Percentiles rank a stretch among this genome's conserved stretches.
phyloP scores from a whole-genome alignment of 2,113 vertebrate species.

The Ctenomys sociabilis region DNA sequence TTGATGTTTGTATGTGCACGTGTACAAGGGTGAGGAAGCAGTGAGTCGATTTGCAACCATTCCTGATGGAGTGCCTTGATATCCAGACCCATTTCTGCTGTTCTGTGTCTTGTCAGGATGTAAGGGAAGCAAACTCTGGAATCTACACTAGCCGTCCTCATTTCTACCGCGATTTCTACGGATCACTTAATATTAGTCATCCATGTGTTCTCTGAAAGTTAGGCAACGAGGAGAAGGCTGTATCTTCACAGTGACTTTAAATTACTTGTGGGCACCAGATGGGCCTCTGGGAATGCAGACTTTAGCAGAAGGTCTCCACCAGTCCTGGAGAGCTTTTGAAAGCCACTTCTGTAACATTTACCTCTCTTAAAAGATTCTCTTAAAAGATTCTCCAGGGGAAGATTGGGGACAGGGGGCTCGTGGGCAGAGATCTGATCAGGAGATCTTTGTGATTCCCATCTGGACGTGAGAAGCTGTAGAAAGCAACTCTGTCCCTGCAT shows the following conservation, averaged over 20 bases:
- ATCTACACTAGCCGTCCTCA: too few species aligned
- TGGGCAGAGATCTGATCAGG: not conserved
- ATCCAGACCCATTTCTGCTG: too few species aligned
- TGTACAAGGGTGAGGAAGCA: too few species aligned
- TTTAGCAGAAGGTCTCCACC: not conserved
- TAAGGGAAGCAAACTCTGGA: too few species aligned
- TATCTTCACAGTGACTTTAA: not conserved
- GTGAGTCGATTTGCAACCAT: too few species aligned
- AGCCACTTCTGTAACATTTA: not conserved
- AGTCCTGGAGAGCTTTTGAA: not conserved
- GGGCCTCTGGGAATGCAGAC: not conserved
- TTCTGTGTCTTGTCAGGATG: too few species aligned
- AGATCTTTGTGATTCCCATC: not conserved
- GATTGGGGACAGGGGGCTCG: not conserved
- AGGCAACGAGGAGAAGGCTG: not conserved
- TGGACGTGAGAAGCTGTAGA: not conserved
- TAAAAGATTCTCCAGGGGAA: not conserved
- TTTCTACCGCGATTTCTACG: too few species aligned
- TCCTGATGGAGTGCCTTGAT: too few species aligned
- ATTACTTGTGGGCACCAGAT: not conserved
- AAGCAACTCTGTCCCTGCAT: too few species aligned
- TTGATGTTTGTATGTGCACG: too few species aligned
- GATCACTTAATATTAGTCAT: too few species aligned
- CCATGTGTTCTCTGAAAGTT: too few species aligned
- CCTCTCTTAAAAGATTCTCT: not conserved